Evolutionary conservation across 2,888 invertebrate species (phyloP), one percentile per base, ranked within the genome.

Genomic region (Mythimna ferrago): DNA sequence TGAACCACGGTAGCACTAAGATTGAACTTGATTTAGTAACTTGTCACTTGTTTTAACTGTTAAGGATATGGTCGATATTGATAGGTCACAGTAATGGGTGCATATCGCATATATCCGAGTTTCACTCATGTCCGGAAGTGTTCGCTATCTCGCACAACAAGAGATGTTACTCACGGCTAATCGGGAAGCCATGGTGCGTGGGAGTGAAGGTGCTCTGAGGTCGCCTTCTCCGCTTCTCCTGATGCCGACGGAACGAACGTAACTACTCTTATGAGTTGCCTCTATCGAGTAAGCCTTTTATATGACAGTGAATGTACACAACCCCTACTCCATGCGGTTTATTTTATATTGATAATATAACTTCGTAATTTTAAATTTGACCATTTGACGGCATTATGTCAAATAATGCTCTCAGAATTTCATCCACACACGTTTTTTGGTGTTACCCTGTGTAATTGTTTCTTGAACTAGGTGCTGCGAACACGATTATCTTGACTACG

Each of bases 251-350:
- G 82, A 86, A 86, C 86, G 89, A 91, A 90, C 80, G 90, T 85
- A 86, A 87, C 85, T 86, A 91, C 88, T 93, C 89, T 90, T 91
- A 87, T 92, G 90, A 88, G 86, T 80, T 89, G 79, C 77, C 79
- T 82, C 80, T 81, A 82, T 76, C 85, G 86, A 84, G 86, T 76
- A 80, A 88, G 91, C 90, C 93, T 94, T 95, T 91, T 95, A 95
- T 95, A 95, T 93, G 89, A 91, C 91, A 91, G 94, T 93, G 95
- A 95, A 94, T 90, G 93, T 89, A 86, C 91, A 89, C 91, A 90
- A 90, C 94, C 94, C 94, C 94, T 94, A 92, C 95, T 92, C 89
- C 86, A 76, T 57, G 58, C 82, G 78, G 73, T 79, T 88, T 89
- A 87, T 80, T 86, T 87, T 78, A 85, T 87, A 87, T 88, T 84